Evolutionary conservation across 1,140 invertebrate species (phyloP), one percentile per base, ranked within the genome.

Genomic region (Drosophila aff.): DNA sequence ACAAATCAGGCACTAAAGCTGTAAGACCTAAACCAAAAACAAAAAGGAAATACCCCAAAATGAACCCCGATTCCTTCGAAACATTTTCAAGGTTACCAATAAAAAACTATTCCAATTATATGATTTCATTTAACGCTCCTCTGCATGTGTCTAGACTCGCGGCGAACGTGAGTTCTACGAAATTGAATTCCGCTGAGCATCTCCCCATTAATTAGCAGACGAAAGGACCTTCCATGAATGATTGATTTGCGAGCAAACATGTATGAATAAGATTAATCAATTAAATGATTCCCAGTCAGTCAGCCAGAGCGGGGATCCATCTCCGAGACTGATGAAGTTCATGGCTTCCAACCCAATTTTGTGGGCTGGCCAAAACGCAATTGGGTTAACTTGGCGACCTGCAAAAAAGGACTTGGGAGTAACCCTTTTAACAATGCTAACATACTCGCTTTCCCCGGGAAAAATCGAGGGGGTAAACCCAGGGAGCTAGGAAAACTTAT

Each of bases 401-500:
- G 31, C 21, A 23, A 23, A 47, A 46, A 7, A 47, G 38, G 47
- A 15, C 36, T 16, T 15, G n/a, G 26, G 46, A 16, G 46, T 73
- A 73, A 73, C 69, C 69, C 69, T 73, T 73, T 73, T 52, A 74
- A 82, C 59, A 43, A 50, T 76, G n/a, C 61, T 21, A 21, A 61
- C 49, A 60, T 38, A 60, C 31, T 38, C 47, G 28, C 52, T 43
- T 26, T 33, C 18, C 28, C 64, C 36, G 21, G 21, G 16, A 36
- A 50, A 52, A 33, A 21, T 15, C 4, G 33, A 38, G 21, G 9
- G 23, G 36, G 9, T 16, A 23, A 23, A 10, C 33, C 21, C 1
- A 4, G 53, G n/a, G 16, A 38, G 21, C 57, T 52, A 64, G 68
- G 26, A 50, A 71, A 71, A 76, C 74, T 89, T 89, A 89, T 89